Conservation (phyloP, 2,888 invertebrate species). For the Platynereis dumerilii region DNA sequence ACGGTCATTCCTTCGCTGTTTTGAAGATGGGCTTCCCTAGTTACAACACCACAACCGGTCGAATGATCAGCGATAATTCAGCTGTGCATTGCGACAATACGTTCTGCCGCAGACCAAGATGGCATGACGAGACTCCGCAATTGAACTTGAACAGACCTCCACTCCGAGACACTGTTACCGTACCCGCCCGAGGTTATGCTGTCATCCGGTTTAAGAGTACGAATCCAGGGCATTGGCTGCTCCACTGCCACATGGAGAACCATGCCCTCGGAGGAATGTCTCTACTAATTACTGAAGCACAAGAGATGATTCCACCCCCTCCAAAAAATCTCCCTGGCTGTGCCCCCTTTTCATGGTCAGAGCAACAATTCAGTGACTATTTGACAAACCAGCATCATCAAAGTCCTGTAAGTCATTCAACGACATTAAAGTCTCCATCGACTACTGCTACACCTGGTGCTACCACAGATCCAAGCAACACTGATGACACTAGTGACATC, state of each 20-base stretch:
- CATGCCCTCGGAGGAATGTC: constrained; percentile 53
- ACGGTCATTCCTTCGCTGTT: constrained; percentile 54
- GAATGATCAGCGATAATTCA: constrained; percentile 19
- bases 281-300: constrained; percentile 49
- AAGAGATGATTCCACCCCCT: constrained; percentile 28
- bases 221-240: constrained; percentile 57
- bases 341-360: neutral
- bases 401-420: no score
- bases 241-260: constrained; percentile 56
- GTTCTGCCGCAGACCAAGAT: constrained; percentile 44
- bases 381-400: no score
- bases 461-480: no score
- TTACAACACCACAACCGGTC: constrained; percentile 28
- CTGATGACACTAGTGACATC: no score
- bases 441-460: no score
- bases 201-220: constrained; percentile 52
- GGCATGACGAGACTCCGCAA: constrained; percentile 42
- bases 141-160: constrained; percentile 44
- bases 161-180: constrained; percentile 54
- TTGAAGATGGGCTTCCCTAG: constrained; percentile 43
- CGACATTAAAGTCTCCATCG: no score
- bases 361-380: no score
- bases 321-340: neutral
- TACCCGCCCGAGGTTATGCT: constrained; percentile 58
- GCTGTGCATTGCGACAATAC: constrained; percentile 33